Evolutionary conservation across 2,888 invertebrate species (phyloP).

Genomic region (Drosophila trichaetosa): DNA sequence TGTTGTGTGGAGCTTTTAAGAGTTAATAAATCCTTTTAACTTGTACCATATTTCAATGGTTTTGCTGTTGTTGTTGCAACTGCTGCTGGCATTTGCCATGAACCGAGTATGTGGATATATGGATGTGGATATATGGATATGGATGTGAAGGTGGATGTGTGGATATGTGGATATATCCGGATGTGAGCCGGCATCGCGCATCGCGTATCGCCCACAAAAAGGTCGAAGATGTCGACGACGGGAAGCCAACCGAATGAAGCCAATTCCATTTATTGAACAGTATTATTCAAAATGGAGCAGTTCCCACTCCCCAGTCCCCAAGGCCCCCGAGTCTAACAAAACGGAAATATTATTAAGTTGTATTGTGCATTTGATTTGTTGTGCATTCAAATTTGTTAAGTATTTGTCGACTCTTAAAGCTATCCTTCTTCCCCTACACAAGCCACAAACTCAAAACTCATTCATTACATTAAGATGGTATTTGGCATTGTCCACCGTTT

Average conservation of each 20-base stretch:
- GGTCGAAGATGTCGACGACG: constrained; percentile 40
- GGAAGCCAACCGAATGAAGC: constrained; percentile 61
- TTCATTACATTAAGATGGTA: constrained; percentile 55
- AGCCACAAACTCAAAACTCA: constrained; percentile 23
- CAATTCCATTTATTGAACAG: constrained; percentile 75
- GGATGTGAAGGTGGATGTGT: constrained; percentile 49
- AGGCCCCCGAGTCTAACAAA: constrained; percentile 21
- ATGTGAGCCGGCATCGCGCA: constrained; percentile 20
- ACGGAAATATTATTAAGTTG: constrained; percentile 71
- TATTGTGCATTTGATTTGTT: constrained; percentile 71
- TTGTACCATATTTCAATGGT: constrained; percentile 77
- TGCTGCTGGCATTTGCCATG: constrained; percentile 44
- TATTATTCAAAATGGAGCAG: constrained; percentile 68
- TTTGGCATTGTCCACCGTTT: constrained; percentile 14
- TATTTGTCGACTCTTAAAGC: constrained; percentile 38
- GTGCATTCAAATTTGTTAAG: constrained; percentile 56
- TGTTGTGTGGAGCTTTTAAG: constrained; percentile 77
- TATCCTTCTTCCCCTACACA: background rate
- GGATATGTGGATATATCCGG: constrained; percentile 43
- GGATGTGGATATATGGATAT: constrained; percentile 48
- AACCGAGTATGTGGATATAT: constrained; percentile 60
- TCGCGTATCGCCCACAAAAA: constrained; percentile 37
- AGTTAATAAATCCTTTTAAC: constrained; percentile 81
- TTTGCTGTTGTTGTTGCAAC: constrained; percentile 37
- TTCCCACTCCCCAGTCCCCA: background rate